Conservation (phyloP, 2,113 vertebrate genomes). For the Mesoclemmys tuberculata region DNA sequence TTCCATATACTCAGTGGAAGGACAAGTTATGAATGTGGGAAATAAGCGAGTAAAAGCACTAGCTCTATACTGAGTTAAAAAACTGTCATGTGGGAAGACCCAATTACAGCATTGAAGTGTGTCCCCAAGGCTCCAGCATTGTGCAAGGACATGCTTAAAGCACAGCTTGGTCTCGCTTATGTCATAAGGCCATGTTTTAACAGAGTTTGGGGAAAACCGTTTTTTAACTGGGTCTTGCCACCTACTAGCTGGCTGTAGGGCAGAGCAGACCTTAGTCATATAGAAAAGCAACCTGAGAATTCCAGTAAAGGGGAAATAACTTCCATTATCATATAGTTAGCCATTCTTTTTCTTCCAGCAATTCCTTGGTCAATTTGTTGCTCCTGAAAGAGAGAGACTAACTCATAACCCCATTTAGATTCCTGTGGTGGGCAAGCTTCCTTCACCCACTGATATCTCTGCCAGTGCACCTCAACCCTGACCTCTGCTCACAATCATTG, state of each 20-base stretch:
- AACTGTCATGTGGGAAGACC: background rate
- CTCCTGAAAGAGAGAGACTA: background rate
- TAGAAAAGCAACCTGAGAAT: background rate
- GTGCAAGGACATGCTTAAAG: background rate
- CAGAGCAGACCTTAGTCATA: background rate
- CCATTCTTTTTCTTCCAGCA: fast-evolving
- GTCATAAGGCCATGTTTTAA: background rate
- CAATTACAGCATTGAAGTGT: fast-evolving
- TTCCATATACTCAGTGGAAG: background rate
- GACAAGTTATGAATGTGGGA: background rate
- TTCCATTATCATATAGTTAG: fast-evolving
- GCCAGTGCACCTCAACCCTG: background rate
- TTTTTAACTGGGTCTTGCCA: background rate
- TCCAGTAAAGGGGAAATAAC: background rate
- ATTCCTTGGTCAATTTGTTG: background rate
- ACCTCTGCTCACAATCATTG: fast-evolving
- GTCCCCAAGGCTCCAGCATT: background rate
- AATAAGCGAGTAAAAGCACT: background rate
- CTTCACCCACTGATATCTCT: background rate
- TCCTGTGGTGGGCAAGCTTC: background rate
- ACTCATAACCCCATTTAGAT: background rate
- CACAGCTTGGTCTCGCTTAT: background rate
- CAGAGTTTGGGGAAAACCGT: background rate
- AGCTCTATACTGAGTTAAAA: background rate
- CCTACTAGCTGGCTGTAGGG: background rate